Base-by-base conservation (phyloP, 2,888 invertebrate species). In the Calliphora vomitoria region DNA sequence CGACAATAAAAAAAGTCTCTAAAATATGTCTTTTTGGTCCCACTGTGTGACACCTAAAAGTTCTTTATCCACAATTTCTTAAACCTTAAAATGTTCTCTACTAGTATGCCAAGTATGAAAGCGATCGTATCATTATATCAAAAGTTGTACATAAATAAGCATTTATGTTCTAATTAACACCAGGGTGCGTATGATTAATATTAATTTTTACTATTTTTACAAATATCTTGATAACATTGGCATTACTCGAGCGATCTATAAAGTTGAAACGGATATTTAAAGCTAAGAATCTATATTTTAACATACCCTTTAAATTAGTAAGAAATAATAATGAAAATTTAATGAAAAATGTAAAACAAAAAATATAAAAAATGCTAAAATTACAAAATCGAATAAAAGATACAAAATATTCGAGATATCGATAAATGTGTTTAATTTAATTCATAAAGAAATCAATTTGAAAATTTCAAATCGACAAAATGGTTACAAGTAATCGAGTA, bases 121-220 rank as follows among this genome's bases (percentile, higher is more conserved):
- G 4, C 6, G 3, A 8, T 60, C 10, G 13, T 15, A 5, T 62
- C 1, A 4, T n/a, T 62, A 4, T 8, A 35, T 10, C 1, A 3
- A 1, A 3, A 62, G 62, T 35, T 15, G 0, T 62, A 35, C 4
- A 15, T 1, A 15, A 8, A 38, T 18, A 64, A 38, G 1, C 38
- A 11, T 41, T 38, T 41, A 4, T 64, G 10, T 18, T 18, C 4
- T 4, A 1, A 18, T n/a, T 8, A 18, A n/a, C 1, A 8, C 10
- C n/a, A 64, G n/a, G 8, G 4, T 64, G 18, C 64, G 64, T 64
- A 64, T 64, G 38, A 64, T 35, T 64, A 18, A 38, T 41, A 64
- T 38, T 64, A 64, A 38, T 64, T 64, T 10, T 38, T 3, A 10
- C 10, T 11, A 0, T 38, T 18, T 38, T 64, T 64, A 18, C 11